Conservation (phyloP, 2,113 vertebrate genomes). For the Peromyscus maniculatus region DNA sequence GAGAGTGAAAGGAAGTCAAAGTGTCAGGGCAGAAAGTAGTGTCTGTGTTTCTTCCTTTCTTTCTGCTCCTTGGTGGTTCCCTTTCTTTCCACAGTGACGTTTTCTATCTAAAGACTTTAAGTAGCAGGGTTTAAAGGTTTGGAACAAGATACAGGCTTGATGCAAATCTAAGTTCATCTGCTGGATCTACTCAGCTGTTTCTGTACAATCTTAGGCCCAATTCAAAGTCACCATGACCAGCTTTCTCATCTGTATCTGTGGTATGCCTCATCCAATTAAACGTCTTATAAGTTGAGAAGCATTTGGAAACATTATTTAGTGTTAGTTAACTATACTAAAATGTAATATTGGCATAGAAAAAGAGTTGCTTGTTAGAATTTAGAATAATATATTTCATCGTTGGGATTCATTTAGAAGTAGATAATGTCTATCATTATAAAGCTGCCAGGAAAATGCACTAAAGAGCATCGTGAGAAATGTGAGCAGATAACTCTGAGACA, state of each 20-base stretch:
- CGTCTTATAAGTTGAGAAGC: not conserved
- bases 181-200: not conserved
- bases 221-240: not conserved
- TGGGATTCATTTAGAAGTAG: constrained; percentile 39
- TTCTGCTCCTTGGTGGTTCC: not conserved
- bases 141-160: not conserved
- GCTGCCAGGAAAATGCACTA: not conserved
- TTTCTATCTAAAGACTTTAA: not conserved
- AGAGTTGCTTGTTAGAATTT: constrained; percentile 4
- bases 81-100: not conserved
- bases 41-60: not conserved
- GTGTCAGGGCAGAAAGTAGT: not conserved
- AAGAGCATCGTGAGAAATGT: constrained; percentile 12
- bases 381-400: not conserved
- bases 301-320: not conserved
- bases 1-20: not conserved
- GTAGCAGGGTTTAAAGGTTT: not conserved
- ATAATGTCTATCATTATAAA: not conserved
- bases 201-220: not conserved
- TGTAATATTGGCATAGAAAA: not conserved
- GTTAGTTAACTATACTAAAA: not conserved
- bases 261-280: not conserved
- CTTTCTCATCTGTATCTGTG: not conserved
- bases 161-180: not conserved
- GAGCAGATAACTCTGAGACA: rapidly evolving